Evolutionary conservation across 2,797 vertebrate genomes (phyloP), one percentile per base, ranked within the genome.

Genomic region (Tiaroga cobitis): DNA sequence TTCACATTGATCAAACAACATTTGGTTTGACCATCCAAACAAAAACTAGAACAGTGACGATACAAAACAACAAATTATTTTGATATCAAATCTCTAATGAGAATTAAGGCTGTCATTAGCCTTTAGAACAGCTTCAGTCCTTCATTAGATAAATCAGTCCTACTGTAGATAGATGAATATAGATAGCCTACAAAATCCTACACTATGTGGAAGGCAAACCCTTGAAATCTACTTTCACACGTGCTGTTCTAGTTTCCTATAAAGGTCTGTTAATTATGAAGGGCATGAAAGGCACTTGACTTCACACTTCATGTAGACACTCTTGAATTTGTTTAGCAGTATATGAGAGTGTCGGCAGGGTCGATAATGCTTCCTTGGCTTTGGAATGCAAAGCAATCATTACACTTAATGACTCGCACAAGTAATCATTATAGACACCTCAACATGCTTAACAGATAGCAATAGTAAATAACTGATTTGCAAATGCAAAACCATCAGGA

Each of bases 401-500:
- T 67, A 49, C 39, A 32, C 61, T 11, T 24, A 46, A 49, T 67
- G 77, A 24, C 39, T 67, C 11, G 41, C 41, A 65, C 41, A 67
- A 65, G 41, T 46, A 80, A 80, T 65, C 77, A 32, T 80, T 80
- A 34, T 46, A 9, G 41, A 34, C 19, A 80, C 41, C 26, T 67
- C 61, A 80, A 43, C 21, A 59, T 63, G 56, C 39, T 43, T 43
- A 79, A 79, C 41, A 5, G 19, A 19, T 49, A 16, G 61, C 61
- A 49, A 67, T 67, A 49, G 18, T 67, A 67, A 80, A 80, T 34
- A 80, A 80, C 29, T 49, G 61, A 43, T 67, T 67, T 67, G 41
- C 19, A 67, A 59, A 80, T 69, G 79, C 63, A 68, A 81, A 80
- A 34, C 46, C 67, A 56, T 81, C 67, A 81, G 67, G 24, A 43